These are phyloP conservation scores for Eucera pruinosa DNA, from an alignment of 2,888 invertebrate genomes.

Conservation along the genomic window DNA sequence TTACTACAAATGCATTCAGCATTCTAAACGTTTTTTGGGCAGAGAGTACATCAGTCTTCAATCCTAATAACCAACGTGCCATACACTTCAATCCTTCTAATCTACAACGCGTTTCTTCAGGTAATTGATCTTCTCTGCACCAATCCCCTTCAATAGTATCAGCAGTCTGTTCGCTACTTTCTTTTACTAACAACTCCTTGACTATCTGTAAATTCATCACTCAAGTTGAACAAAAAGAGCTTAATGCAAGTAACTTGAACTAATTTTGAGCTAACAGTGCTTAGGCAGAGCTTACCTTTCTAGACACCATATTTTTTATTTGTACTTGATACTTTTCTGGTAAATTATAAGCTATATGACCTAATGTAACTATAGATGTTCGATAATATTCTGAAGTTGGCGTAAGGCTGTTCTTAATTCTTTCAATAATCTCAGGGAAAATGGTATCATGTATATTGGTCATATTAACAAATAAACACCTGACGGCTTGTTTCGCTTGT, in stretches of 20 bases:
- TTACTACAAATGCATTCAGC: constrained; percentile 96
- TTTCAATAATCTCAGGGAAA: constrained; percentile 93
- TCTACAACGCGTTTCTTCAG: constrained; percentile 96
- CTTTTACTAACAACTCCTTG: constrained; percentile 96
- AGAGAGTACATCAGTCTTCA: constrained; percentile 94
- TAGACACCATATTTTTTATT: constrained; percentile 97
- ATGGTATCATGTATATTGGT: constrained; percentile 89
- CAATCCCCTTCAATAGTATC: constrained; percentile 88
- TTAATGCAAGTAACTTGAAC: neutral
- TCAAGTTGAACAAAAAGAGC: neutral
- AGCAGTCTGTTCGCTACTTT: constrained; percentile 86
- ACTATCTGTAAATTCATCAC: constrained; percentile 88
- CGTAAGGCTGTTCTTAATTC: constrained; percentile 90
- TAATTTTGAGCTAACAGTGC: constrained; percentile 1
- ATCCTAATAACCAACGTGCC: constrained; percentile 97
- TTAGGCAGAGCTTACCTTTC: constrained; percentile 87
- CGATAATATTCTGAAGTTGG: constrained; percentile 93
- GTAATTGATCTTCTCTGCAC: constrained; percentile 94
- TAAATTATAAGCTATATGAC: constrained; percentile 96
- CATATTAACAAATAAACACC: constrained; percentile 95
- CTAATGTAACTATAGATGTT: constrained; percentile 96
- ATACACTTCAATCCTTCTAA: constrained; percentile 98
- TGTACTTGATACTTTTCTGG: constrained; percentile 95
- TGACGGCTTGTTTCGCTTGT: constrained; percentile 98
- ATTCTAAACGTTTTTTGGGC: constrained; percentile 97